phyloP scores from a whole-genome alignment of 2,797 vertebrate species.

The Spinibarbus caldwelli region DNA sequence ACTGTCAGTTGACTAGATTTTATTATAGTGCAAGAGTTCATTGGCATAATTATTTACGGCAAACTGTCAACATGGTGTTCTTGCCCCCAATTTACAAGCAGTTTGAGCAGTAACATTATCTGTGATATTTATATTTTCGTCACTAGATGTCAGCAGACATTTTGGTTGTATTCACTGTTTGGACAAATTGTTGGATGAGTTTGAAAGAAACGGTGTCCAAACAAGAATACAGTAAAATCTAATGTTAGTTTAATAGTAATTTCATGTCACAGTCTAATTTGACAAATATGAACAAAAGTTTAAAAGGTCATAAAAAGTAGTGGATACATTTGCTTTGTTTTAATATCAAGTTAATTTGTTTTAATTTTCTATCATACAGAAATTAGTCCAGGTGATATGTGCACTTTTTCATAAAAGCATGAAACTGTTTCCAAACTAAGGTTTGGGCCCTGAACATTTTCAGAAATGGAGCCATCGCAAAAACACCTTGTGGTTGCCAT shows the following conservation, averaged over 20 bases:
- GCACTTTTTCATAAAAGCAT: too few relatives aligned
- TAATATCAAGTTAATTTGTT: not conserved
- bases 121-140: not conserved
- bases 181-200: not conserved
- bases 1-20: not conserved
- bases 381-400: too few relatives aligned
- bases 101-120: too few relatives aligned
- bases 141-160: conserved; percentile 48
- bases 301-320: not conserved
- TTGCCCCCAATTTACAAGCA: not conserved
- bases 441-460: too few relatives aligned
- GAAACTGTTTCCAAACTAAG: too few relatives aligned
- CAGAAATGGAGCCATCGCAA: too few relatives aligned
- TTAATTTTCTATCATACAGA: not conserved
- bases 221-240: not conserved
- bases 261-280: not conserved
- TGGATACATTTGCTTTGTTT: not conserved
- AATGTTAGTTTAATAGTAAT: not conserved
- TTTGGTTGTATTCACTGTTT: not conserved
- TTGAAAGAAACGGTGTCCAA: not conserved
- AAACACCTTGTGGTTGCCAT: too few relatives aligned
- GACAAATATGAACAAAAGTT: not conserved
- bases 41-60: not conserved
- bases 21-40: not conserved
- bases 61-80: not conserved